A percentile compares a stretch with the other conserved stretches of the same genome.
Conservation (phyloP, 1,140 invertebrate species). For the Phthorimaea operculella region DNA sequence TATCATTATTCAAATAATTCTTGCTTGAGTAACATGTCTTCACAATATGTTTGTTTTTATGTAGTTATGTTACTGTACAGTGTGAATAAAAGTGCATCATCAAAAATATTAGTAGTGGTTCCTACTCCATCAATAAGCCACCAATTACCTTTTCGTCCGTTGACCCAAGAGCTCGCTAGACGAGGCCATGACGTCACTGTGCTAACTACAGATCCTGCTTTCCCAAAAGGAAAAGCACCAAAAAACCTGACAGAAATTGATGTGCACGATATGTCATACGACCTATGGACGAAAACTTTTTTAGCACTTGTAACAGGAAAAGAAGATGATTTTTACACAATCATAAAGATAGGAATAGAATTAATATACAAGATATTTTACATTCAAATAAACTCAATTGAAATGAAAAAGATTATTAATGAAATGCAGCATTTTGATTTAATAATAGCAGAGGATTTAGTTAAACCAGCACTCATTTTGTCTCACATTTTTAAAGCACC, state of each 20-base stretch:
- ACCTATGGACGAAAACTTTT: too few species aligned
- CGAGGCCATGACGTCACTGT: background rate
- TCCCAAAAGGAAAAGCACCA: background rate
- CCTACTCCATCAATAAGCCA: background rate
- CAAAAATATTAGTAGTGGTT: background rate
- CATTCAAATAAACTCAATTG: background rate
- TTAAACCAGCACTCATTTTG: background rate
- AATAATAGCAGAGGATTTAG: background rate
- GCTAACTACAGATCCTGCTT: background rate
- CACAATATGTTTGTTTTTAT: too few species aligned
- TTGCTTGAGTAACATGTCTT: too few species aligned
- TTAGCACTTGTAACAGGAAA: too few species aligned
- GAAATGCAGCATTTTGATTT: background rate
- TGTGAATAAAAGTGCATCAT: too few species aligned
- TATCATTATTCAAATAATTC: too few species aligned
- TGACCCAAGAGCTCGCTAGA: background rate
- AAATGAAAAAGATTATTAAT: background rate
- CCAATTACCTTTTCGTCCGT: background rate
- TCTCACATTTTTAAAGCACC: background rate
- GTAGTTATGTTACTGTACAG: too few species aligned
- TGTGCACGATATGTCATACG: background rate
- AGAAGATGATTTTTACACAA: too few species aligned
- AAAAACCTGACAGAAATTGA: background rate
- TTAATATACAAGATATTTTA: too few species aligned
- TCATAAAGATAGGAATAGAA: too few species aligned